Percentiles rank a stretch among this genome's conserved stretches.
Evolutionary conservation across 2,113 vertebrate species (phyloP).

Genomic region (Hyperoodon ampullatus): DNA sequence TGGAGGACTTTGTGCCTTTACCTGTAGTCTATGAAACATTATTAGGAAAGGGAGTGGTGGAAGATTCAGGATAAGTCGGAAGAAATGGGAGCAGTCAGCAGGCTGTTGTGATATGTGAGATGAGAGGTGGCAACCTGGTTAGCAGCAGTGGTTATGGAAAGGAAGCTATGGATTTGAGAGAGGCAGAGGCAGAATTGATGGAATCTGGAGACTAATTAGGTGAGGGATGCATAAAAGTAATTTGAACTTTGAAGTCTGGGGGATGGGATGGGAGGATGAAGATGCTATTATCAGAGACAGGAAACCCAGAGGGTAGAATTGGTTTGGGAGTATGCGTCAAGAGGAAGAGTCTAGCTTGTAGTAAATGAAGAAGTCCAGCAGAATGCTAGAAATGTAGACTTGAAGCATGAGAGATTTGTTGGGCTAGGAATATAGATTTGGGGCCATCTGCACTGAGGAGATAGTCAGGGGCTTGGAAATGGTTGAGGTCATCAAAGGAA

Average conservation of each 20-base stretch:
- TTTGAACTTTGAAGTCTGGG: slow-evolving; percentile 15
- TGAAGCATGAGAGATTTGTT: not conserved
- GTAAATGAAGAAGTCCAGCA: not conserved
- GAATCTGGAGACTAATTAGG: not conserved
- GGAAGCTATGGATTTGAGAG: not conserved
- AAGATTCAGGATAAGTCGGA: not conserved
- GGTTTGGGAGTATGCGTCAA: slow-evolving; percentile 1
- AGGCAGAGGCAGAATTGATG: not conserved
- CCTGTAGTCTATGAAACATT: not conserved
- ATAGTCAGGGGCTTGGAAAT: not conserved
- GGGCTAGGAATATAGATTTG: not conserved
- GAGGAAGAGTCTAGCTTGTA: not conserved
- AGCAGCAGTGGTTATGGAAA: not conserved
- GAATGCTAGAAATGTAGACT: not conserved
- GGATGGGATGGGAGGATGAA: not conserved
- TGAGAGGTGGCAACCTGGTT: not conserved
- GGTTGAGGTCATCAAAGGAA: not conserved
- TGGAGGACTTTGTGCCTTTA: not conserved
- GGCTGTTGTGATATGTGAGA: slow-evolving; percentile 13
- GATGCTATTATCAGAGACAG: not conserved
- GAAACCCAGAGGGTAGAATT: not conserved
- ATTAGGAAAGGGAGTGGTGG: not conserved
- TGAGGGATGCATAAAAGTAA: not conserved
- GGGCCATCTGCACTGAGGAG: not conserved
- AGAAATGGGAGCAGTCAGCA: not conserved